Evolutionary conservation across 2,113 vertebrate genomes (phyloP).

Genomic region (Pipa parva): DNA sequence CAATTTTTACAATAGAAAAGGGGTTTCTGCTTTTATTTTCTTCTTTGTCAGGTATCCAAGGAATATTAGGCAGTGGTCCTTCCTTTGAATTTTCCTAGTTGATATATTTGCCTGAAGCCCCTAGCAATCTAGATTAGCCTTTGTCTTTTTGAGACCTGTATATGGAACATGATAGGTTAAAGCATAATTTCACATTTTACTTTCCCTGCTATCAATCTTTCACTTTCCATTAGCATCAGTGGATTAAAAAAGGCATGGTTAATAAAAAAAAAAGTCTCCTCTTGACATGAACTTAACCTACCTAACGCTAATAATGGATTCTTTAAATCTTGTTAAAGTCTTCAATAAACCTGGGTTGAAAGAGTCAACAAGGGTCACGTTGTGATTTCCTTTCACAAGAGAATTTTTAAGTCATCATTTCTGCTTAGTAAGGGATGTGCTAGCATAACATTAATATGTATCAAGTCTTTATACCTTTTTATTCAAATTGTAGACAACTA

Average conservation of each 20-base stretch:
- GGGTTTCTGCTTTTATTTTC: no score
- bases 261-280: neutral
- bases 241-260: neutral
- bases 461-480: no score
- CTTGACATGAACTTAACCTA: conserved; percentile 5
- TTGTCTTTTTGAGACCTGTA: neutral
- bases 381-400: neutral
- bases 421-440: neutral
- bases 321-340: neutral
- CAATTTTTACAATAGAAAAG: no score
- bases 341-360: neutral
- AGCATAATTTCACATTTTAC: neutral
- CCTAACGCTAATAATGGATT: neutral
- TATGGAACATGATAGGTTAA: neutral
- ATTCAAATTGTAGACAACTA: no score
- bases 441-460: no score
- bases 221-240: neutral
- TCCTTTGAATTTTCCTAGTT: no score
- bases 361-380: neutral
- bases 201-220: neutral
- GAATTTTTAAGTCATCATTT: neutral
- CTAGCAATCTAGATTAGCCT: neutral
- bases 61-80: neutral
- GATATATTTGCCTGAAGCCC: no score
- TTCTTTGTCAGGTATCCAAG: no score